A percentile compares a stretch with the other conserved stretches of the same genome.
Evolutionary conservation across 2,888 invertebrate species (phyloP).

Genomic region (Morpho helenor): DNA sequence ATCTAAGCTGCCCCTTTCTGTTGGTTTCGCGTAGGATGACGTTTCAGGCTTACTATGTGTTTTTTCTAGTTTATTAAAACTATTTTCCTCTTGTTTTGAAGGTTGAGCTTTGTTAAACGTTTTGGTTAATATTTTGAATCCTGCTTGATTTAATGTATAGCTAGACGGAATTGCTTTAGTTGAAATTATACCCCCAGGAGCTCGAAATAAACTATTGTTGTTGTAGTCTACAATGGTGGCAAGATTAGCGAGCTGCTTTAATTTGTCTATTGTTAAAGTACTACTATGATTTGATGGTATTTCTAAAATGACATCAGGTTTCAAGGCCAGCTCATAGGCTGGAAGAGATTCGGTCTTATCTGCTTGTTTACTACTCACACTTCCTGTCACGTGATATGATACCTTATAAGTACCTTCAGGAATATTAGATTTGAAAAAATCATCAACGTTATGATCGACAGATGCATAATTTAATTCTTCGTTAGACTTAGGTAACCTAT

Average conservation of each 20-base stretch:
- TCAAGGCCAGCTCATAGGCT: slow-evolving; percentile 63
- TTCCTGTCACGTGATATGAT: slow-evolving; percentile 71
- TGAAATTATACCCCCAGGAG: slow-evolving; percentile 74
- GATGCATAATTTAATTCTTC: slow-evolving; percentile 42
- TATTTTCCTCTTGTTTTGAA: slow-evolving; percentile 67
- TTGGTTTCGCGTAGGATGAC: slow-evolving; percentile 39
- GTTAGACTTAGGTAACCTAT: slow-evolving; percentile 62
- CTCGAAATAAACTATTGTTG: slow-evolving; percentile 70
- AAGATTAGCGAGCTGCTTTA: slow-evolving; percentile 76
- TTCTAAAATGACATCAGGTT: slow-evolving; percentile 68
- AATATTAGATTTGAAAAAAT: slow-evolving; percentile 34
- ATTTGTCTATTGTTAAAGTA: slow-evolving; percentile 63
- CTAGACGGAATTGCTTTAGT: slow-evolving; percentile 81
- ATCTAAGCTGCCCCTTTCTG: slow-evolving; percentile 42
- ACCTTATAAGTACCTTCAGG: slow-evolving; percentile 70
- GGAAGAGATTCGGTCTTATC: slow-evolving; percentile 66
- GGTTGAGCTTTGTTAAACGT: slow-evolving; percentile 78
- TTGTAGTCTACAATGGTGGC: slow-evolving; percentile 76
- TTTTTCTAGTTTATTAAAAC: slow-evolving; percentile 60
- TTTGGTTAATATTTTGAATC: slow-evolving; percentile 83
- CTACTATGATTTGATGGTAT: slow-evolving; percentile 64
- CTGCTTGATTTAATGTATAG: slow-evolving; percentile 81
- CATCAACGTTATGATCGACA: slow-evolving; percentile 23
- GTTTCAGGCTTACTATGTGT: slow-evolving; percentile 43
- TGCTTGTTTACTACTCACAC: slow-evolving; percentile 70